These are phyloP conservation scores for Apis florea DNA, from an alignment of 1,140 invertebrate species.

Conservation along the genomic window DNA sequence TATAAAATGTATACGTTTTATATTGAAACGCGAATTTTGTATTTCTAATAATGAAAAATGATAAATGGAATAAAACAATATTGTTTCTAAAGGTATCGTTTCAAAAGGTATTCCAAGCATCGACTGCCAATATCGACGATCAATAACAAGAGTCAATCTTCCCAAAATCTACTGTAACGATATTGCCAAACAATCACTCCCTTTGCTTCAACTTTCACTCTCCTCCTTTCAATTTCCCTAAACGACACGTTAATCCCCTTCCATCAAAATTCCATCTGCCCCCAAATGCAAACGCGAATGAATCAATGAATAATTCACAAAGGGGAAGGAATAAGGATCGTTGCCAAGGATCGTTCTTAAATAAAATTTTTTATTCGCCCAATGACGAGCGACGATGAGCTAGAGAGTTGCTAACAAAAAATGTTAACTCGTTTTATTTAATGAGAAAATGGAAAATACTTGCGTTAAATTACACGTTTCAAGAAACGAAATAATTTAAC, in stretches of 20 bases:
- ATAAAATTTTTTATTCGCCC: slow-evolving; percentile 4
- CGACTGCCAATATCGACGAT: not conserved
- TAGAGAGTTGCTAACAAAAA: not conserved
- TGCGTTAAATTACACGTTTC: too few species aligned
- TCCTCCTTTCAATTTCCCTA: not conserved
- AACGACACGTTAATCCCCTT: not conserved
- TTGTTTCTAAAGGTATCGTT: too few species aligned
- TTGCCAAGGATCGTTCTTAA: not conserved
- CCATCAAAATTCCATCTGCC: not conserved
- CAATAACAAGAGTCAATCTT: not conserved
- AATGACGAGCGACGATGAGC: not conserved
- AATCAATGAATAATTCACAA: slow-evolving; percentile 6
- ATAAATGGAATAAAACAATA: too few species aligned
- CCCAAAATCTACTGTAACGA: not conserved
- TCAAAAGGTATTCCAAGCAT: too few species aligned
- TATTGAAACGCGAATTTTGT: too few species aligned
- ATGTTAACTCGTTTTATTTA: too few species aligned
- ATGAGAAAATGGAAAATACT: too few species aligned
- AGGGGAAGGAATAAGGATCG: not conserved
- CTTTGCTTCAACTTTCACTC: not conserved
- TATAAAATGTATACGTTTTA: too few species aligned
- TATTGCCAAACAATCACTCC: not conserved
- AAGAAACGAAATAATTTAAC: too few species aligned
- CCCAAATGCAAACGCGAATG: not conserved
- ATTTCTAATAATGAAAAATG: too few species aligned